A percentile compares a stretch with the other conserved stretches of the same genome.
Evolutionary conservation across 2,888 invertebrate genomes (phyloP).

Genomic region (Steromphala cineraria): DNA sequence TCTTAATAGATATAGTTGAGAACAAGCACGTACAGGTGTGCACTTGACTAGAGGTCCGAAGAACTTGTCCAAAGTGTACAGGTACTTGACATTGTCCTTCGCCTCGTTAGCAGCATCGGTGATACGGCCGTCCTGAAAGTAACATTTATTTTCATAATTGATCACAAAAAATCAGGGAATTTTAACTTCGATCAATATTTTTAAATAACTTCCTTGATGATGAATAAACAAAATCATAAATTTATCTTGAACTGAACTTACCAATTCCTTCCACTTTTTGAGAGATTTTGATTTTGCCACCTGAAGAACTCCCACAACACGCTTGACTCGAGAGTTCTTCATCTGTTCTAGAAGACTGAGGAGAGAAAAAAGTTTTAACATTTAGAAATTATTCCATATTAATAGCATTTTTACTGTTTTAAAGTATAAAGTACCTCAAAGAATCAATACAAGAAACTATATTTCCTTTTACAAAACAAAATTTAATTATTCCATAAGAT

Average conservation of each 20-base stretch:
- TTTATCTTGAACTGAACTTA: too few species aligned
- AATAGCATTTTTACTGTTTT: too few species aligned
- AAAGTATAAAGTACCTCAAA: too few species aligned
- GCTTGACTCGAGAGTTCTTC: slow-evolving; percentile 72
- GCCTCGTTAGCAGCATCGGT: slow-evolving; percentile 97
- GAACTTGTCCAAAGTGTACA: slow-evolving; percentile 94
- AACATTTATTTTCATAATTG: too few species aligned
- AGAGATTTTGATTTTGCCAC: slow-evolving; percentile 75
- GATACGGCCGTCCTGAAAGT: slow-evolving; percentile 85
- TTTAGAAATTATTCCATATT: too few species aligned
- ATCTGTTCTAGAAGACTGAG: slow-evolving; percentile 75
- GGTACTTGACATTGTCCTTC: slow-evolving; percentile 95
- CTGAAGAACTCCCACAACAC: slow-evolving; percentile 74
- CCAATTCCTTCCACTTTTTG: slow-evolving; percentile 73
- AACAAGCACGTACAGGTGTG: slow-evolving; percentile 83
- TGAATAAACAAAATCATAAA: too few species aligned
- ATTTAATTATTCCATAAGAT: too few species aligned
- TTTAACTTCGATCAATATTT: too few species aligned
- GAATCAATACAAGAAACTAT: neutral
- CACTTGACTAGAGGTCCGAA: slow-evolving; percentile 94
- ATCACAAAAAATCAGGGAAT: too few species aligned
- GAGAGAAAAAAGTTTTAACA: slow-evolving; percentile 7
- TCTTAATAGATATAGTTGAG: neutral
- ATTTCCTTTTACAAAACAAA: neutral
- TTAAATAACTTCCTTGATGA: too few species aligned